These are phyloP conservation scores for Phytoseiulus persimilis DNA, from an alignment of 2,888 invertebrate species.

Conservation along the genomic window DNA sequence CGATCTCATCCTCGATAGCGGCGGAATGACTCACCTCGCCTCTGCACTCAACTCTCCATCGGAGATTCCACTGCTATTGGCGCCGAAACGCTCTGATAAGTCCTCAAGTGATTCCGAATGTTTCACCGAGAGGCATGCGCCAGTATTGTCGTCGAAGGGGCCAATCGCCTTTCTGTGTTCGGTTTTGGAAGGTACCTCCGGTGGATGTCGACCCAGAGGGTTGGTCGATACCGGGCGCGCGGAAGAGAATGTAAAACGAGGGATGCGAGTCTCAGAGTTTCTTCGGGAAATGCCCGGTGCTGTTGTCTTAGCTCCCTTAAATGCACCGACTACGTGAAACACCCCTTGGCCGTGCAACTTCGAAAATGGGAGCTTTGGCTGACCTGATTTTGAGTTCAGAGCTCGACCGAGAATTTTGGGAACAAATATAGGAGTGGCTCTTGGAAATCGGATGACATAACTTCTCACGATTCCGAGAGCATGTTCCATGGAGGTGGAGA, in stretches of 20 bases:
- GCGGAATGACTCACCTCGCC: not conserved
- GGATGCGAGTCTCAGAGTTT: too few species aligned
- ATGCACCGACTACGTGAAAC: too few species aligned
- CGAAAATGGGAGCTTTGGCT: too few species aligned
- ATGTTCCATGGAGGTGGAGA: too few species aligned
- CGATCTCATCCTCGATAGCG: not conserved
- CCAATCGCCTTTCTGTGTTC: not conserved
- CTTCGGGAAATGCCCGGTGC: too few species aligned
- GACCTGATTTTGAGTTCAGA: too few species aligned
- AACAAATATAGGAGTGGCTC: too few species aligned
- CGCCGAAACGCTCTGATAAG: not conserved
- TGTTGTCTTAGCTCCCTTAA: too few species aligned
- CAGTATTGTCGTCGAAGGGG: not conserved
- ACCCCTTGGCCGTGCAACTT: too few species aligned
- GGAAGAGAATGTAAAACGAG: not conserved
- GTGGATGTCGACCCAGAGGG: not conserved
- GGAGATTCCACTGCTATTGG: not conserved
- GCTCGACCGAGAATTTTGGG: too few species aligned
- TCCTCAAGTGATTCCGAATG: not conserved
- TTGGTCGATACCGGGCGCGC: not conserved
- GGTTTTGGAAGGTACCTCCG: not conserved
- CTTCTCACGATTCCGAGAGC: too few species aligned
- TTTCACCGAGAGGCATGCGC: not conserved
- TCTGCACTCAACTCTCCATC: not conserved
- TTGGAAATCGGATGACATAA: too few species aligned